phyloP scores from a whole-genome alignment of 1,140 invertebrate genomes.

The Steinernema feltiae region DNA sequence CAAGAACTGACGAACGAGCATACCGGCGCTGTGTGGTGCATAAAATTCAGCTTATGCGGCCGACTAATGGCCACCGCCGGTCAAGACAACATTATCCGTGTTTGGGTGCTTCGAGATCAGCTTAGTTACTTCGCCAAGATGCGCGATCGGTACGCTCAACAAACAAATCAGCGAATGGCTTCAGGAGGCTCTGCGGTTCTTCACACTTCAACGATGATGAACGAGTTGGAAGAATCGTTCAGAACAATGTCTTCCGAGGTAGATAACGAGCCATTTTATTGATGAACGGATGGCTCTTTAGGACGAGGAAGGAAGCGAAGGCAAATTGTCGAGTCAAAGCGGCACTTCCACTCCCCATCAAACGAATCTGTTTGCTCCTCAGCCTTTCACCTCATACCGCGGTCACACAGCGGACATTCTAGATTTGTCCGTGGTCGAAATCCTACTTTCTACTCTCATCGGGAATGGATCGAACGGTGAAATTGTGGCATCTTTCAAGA shows the following conservation, averaged over 20 bases:
- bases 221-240: neutral
- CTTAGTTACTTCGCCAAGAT: conserved; percentile 74
- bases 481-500: conserved; percentile 91
- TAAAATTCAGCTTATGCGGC: conserved; percentile 80
- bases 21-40: conserved; percentile 88
- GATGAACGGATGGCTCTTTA: neutral
- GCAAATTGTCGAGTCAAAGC: neutral
- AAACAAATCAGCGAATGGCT: conserved; percentile 49
- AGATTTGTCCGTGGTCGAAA: conserved; percentile 94
- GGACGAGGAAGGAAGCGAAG: conserved; percentile 2
- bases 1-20: conserved; percentile 73
- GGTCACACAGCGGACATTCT: conserved; percentile 92
- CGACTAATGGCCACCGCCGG: conserved; percentile 66
- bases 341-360: conserved; percentile 2
- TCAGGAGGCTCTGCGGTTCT: neutral
- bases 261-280: neutral
- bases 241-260: neutral
- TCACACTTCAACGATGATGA: neutral
- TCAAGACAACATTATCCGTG: conserved; percentile 81
- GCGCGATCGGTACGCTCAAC: conserved; percentile 73
- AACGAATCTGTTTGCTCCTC: conserved; percentile 69
- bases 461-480: conserved; percentile 95
- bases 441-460: conserved; percentile 95
- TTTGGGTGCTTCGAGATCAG: conserved; percentile 85
- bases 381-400: conserved; percentile 84